Conservation (phyloP, 1,140 invertebrate genomes). For the Tachypleus tridentatus region DNA sequence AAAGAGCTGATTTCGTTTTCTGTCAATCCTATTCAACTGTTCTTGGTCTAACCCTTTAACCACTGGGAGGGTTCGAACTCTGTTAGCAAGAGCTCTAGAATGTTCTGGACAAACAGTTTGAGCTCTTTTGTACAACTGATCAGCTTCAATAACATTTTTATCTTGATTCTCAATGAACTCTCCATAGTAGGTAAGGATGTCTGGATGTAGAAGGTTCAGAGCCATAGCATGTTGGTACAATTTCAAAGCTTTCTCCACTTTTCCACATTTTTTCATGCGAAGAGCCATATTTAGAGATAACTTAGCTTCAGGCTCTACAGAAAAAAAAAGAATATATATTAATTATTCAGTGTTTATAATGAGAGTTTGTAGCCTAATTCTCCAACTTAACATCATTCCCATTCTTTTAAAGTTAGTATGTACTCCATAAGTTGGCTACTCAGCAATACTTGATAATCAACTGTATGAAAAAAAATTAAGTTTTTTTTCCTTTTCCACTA, state of each 20-base stretch:
- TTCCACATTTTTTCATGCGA: conserved; percentile 66
- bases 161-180: conserved; percentile 81
- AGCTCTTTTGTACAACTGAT: conserved; percentile 74
- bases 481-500: too few species aligned
- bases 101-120: conserved; percentile 71
- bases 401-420: too few species aligned
- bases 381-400: too few species aligned
- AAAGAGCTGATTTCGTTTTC: conserved; percentile 66
- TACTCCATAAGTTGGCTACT: too few species aligned
- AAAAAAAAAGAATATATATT: too few species aligned
- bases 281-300: conserved; percentile 67
- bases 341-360: too few species aligned
- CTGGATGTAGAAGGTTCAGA: conserved; percentile 80
- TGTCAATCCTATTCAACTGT: conserved; percentile 66
- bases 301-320: conserved; percentile 52
- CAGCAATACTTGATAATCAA: too few species aligned
- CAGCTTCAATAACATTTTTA: conserved; percentile 75
- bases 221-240: conserved; percentile 81
- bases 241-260: conserved; percentile 71
- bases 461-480: too few species aligned
- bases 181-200: conserved; percentile 82
- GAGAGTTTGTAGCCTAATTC: too few species aligned
- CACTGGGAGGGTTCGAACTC: conserved; percentile 66
- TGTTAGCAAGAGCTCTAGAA: conserved; percentile 62
- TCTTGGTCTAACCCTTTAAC: conserved; percentile 80